phyloP scores from a whole-genome alignment of 2,113 vertebrate genomes.

The Electrona antarctica region DNA sequence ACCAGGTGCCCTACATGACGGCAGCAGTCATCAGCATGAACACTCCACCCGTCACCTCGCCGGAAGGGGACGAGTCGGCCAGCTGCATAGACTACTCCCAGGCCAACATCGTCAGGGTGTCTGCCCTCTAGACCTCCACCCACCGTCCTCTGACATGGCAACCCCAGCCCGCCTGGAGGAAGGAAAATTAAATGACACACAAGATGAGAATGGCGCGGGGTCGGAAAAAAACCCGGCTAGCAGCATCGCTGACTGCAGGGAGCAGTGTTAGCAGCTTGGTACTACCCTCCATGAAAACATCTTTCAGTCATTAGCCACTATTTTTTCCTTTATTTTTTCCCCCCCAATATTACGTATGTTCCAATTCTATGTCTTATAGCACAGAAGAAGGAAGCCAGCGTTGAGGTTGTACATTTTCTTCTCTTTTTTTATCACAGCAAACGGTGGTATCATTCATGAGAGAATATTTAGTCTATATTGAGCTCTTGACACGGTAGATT shows the following conservation, averaged over 20 bases:
- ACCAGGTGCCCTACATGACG: constrained; percentile 85
- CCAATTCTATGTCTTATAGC: constrained; percentile 51
- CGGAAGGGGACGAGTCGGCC: constrained; percentile 81
- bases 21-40: constrained; percentile 92
- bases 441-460: neutral
- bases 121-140: constrained; percentile 85
- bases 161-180: constrained; percentile 14
- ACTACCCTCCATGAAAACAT: neutral
- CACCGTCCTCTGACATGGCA: neutral
- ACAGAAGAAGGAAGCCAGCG: neutral
- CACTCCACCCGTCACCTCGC: constrained; percentile 84
- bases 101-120: constrained; percentile 91
- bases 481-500: neutral
- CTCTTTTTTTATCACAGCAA: neutral
- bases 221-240: constrained; percentile 11
- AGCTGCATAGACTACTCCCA: constrained; percentile 84
- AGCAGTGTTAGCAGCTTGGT: neutral
- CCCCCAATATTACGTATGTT: constrained; percentile 53
- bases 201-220: neutral
- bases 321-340: constrained; percentile 26
- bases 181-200: neutral
- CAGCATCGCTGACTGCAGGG: neutral
- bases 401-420: constrained; percentile 15
- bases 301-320: constrained; percentile 7
- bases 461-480: constrained; percentile 5